phyloP scores from a whole-genome alignment of 1,140 invertebrate species.

The Caenorhabditis tropicalis region DNA sequence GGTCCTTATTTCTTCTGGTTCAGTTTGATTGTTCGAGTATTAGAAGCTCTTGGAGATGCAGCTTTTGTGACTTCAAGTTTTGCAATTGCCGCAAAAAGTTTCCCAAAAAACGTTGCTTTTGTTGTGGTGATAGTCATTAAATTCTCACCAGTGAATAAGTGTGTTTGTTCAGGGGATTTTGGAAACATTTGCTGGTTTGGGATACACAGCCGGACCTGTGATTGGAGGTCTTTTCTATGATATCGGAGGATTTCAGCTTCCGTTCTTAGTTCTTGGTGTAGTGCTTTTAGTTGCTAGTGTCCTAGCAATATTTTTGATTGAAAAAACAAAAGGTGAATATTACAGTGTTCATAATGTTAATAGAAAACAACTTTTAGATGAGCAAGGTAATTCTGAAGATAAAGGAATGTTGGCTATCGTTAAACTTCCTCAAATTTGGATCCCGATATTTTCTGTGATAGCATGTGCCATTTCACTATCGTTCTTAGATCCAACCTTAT shows the following conservation, averaged over 20 bases:
- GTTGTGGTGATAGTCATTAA: constrained; percentile 81
- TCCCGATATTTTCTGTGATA: constrained; percentile 68
- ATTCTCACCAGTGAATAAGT: not conserved
- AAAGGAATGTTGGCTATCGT: constrained; percentile 63
- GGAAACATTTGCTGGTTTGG: constrained; percentile 88
- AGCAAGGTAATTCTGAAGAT: constrained; percentile 49
- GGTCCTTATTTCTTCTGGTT: constrained; percentile 84
- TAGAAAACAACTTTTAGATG: constrained; percentile 75
- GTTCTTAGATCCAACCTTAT: constrained; percentile 69
- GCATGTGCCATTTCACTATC: constrained; percentile 71
- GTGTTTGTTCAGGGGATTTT: constrained; percentile 78
- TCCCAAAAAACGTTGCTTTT: constrained; percentile 86
- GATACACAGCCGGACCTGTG: constrained; percentile 74
- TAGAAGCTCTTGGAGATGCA: constrained; percentile 90
- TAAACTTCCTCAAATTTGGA: constrained; percentile 66
- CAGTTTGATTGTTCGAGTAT: constrained; percentile 81
- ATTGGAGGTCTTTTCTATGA: constrained; percentile 68
- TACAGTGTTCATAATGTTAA: constrained; percentile 69
- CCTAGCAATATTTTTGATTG: constrained; percentile 79
- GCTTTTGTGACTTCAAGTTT: constrained; percentile 89
- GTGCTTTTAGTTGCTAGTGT: constrained; percentile 81
- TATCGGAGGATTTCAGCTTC: constrained; percentile 82
- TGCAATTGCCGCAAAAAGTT: constrained; percentile 90
- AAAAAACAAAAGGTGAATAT: constrained; percentile 74
- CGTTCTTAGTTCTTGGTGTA: constrained; percentile 84